Percentiles rank a stretch among this genome's conserved stretches.
These are phyloP conservation scores for Hiodon tergisus DNA, from an alignment of 2,113 vertebrate genomes.

Conservation along the genomic window DNA sequence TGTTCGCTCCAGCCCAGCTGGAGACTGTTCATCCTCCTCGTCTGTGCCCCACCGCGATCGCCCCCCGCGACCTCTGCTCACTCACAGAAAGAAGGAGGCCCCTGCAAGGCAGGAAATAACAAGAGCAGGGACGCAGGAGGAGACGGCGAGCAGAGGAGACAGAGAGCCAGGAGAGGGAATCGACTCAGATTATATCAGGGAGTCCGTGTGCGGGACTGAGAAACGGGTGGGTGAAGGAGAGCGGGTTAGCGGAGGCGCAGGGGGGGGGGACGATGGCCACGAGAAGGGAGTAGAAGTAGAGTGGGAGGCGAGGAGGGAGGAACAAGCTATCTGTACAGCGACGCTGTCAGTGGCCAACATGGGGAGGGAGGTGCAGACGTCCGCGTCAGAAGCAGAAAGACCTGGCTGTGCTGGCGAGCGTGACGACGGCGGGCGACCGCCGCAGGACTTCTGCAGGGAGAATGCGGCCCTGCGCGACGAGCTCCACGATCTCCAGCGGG, in stretches of 20 bases:
- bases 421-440: background rate
- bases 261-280: background rate
- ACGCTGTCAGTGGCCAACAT: constrained; percentile 26
- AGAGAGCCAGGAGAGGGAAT: constrained; percentile 69
- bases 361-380: constrained; percentile 28
- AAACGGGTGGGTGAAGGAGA: constrained; percentile 33
- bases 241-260: background rate
- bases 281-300: constrained; percentile 7
- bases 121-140: constrained; percentile 22
- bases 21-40: constrained; percentile 43
- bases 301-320: constrained; percentile 11
- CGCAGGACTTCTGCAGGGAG: constrained; percentile 46
- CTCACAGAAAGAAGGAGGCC: constrained; percentile 37
- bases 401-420: constrained; percentile 7
- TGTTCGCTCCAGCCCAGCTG: constrained; percentile 40
- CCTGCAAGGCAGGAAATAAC: constrained; percentile 24
- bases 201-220: constrained; percentile 29
- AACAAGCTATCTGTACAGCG: constrained; percentile 18
- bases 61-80: constrained; percentile 15
- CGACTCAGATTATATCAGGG: constrained; percentile 56
- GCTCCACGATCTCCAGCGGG: constrained; percentile 48
- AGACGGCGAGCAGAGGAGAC: constrained; percentile 32
- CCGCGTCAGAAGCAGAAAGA: background rate
- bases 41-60: constrained; percentile 20
- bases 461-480: constrained; percentile 53